Base-by-base conservation (phyloP, 2,113 vertebrate species). In the Mesoclemmys tuberculata region DNA sequence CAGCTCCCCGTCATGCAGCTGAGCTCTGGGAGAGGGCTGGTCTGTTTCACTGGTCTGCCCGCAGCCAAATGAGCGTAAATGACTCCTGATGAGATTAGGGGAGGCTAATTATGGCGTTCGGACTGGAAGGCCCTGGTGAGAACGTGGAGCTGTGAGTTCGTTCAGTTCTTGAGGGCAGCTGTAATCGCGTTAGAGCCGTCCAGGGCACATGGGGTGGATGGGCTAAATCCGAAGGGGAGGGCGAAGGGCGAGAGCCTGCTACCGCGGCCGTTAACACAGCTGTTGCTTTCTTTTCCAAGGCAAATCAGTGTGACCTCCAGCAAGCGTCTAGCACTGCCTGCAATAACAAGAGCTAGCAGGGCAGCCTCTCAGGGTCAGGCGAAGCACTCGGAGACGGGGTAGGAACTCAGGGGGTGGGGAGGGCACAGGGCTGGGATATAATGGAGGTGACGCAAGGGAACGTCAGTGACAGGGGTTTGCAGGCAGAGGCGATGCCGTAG, bases 71-170 rank as follows among this genome's bases (percentile, higher is more conserved):
- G 71, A 87, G 85, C n/a, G 35, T n/a, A 77, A 92, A 84, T 85
- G 82, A 68, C 82, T 85, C 75, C 56, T 85, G 85, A 92, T 79
- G 80, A 54, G 79, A 68, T 87, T 64, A 92, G 54, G 38, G 74
- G 13, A 52, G 90, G 55, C 85, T 18, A 74, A 52, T 54, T 46
- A 35, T 54, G 54, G 26, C 38, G n/a, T 46, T 64, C 8, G 46
- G 41, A 83, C 77, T 38, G 55, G 64, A 64, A 54, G 46, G 84
- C 22, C 64, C 13, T 74, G 68, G 38, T 41, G 68, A 38, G 41
- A 54, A n/a, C 35, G 22, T 46, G n/a, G 38, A 64, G 14, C 71
- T 64, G 55, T 48, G 71, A 88, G 56, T 83, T 3, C 31, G 26
- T 26, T 49, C 38, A 16, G 12, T 79, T 48, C 48, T 21, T 9